Conservation (phyloP, 2,797 vertebrate species). For the Anas acuta region DNA sequence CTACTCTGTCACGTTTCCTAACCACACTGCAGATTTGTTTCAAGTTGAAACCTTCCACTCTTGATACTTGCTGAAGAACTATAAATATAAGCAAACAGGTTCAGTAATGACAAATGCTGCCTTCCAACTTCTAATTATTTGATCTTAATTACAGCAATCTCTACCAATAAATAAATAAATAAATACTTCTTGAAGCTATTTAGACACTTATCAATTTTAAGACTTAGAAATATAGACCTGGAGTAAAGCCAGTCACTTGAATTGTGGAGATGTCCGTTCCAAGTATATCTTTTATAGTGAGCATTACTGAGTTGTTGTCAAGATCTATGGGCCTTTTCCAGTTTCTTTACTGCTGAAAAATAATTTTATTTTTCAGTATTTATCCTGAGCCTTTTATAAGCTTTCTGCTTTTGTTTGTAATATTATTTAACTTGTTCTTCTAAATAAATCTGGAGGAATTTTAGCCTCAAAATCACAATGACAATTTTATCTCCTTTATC, state of each 20-base stretch:
- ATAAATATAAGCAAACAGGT: constrained; percentile 75
- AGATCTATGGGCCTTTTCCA: constrained; percentile 68
- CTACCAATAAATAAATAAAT: constrained; percentile 41
- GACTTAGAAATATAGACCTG: constrained; percentile 76
- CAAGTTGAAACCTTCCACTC: constrained; percentile 62
- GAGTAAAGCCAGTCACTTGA: constrained; percentile 73
- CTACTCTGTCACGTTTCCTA: constrained; percentile 47
- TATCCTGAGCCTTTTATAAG: constrained; percentile 65
- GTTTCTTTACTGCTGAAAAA: constrained; percentile 66
- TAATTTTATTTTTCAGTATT: constrained; percentile 69
- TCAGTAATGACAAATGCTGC: constrained; percentile 71
- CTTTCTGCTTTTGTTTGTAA: constrained; percentile 30
- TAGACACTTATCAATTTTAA: constrained; percentile 76
- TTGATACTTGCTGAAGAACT: constrained; percentile 69
- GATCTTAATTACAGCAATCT: constrained; percentile 75
- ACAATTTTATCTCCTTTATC: constrained; percentile 2
- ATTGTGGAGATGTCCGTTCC: constrained; percentile 71
- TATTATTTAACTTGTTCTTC: constrained; percentile 54
- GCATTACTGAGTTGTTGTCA: constrained; percentile 59
- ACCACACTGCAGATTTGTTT: constrained; percentile 67
- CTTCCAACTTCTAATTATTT: constrained; percentile 76
- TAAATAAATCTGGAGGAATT: constrained; percentile 65
- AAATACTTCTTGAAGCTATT: constrained; percentile 40
- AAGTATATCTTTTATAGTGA: constrained; percentile 76
- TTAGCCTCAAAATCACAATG: constrained; percentile 52